Percentiles rank a stretch among this genome's conserved stretches.
phyloP scores from a whole-genome alignment of 2,888 invertebrate genomes.

The Hydrotaea cyrtoneurina region DNA sequence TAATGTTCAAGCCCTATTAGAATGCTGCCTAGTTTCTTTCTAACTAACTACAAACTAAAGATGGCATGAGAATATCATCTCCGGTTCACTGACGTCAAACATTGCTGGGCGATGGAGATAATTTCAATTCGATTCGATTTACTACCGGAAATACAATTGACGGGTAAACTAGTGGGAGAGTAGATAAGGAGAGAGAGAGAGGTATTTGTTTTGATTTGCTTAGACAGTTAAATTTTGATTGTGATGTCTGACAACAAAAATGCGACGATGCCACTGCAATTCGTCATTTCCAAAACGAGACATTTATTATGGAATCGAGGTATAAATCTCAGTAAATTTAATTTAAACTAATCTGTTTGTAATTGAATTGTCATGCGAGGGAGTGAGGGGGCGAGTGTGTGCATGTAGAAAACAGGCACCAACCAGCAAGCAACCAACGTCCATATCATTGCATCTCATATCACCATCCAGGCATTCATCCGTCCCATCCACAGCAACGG shows the following conservation, averaged over 20 bases:
- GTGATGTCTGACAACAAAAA: conserved; percentile 1
- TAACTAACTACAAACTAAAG: no score
- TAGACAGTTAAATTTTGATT: not conserved
- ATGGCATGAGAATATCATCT: no score
- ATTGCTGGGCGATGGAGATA: not conserved
- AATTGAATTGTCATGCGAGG: conserved; percentile 62
- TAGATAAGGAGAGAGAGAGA: not conserved
- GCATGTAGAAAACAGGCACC: not conserved
- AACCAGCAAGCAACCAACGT: conserved; percentile 29
- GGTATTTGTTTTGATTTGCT: not conserved
- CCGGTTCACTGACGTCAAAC: not conserved
- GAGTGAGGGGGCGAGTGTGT: no score
- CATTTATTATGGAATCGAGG: not conserved
- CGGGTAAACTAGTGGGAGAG: not conserved
- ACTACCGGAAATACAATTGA: conserved; percentile 13
- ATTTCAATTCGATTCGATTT: not conserved
- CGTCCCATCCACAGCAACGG: not conserved
- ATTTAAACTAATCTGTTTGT: conserved; percentile 61
- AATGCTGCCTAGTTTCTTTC: no score
- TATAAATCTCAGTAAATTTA: conserved; percentile 56
- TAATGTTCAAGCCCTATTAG: no score
- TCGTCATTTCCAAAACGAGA: not conserved
- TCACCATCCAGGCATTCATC: conserved; percentile 24
- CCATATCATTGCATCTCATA: conserved; percentile 24
- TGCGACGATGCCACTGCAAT: not conserved